Evolutionary conservation across 2,113 vertebrate species (phyloP), one percentile per base, ranked within the genome.

Genomic region (Hemichromis elongatus): DNA sequence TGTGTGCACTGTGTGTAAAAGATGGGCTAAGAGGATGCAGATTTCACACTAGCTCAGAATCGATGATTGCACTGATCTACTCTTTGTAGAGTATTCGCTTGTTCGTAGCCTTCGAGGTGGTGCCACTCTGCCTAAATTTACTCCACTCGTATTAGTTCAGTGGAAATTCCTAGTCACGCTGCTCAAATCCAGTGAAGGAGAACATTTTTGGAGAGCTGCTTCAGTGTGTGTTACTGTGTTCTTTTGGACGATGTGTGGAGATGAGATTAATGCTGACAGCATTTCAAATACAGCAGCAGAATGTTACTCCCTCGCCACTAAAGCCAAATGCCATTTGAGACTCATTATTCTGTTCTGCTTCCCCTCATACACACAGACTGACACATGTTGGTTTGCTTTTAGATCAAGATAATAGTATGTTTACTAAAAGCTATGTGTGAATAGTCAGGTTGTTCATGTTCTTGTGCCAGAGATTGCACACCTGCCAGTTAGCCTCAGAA

Each of bases 361-460:
- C 53, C 50, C 6, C 84, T 61, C 50, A 37, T 21, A 55, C 56
- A 55, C 68, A 50, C 14, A 68, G 19, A 28, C 52, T 73, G 75
- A 81, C 37, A 6, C 66, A 55, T 54, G 7, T 26, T 82, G 57
- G 50, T 86, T 79, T 81, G 54, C 33, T 37, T 77, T 75, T 88
- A 56, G 68, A 84, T 88, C 21, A 53, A 68, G 80, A 79, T 85
- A 61, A n/a, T 26, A 14, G 18, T 59, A 35, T 87, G 50, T 85
- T 90, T 92, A 81, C 90, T 73, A n/a, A 84, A 83, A 57, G 57
- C 28, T 61, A 80, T 88, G 89, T 80, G 50, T 89, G 86, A 91
- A 37, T 53, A 59, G 70, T 79, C n/a, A 81, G 53, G 24, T 84
- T 92, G 86, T 92, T 94, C 84, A 86, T 63, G 68, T 45, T 13